Evolutionary conservation across 1,140 invertebrate genomes (phyloP), one percentile per base, ranked within the genome.

Genomic region (Drosophila orosa): DNA sequence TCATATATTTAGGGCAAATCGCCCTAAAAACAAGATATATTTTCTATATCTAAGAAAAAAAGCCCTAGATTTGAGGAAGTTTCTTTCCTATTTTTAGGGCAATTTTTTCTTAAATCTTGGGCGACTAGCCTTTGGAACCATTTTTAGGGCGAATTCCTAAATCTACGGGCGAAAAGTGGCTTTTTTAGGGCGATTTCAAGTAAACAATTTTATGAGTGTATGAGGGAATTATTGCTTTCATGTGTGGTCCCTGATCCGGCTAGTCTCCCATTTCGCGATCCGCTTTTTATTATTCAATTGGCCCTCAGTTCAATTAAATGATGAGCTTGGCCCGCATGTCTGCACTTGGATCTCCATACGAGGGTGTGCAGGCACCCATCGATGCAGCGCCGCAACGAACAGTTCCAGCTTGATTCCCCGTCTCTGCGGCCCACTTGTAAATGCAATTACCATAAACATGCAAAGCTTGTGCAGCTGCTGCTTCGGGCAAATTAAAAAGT

Each of bases 381-480:
- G 60, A 22, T 62, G 39, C 57, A 63, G 42, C 15, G 42, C 15
- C 31, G 39, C 31, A 29, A 12, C 7, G 55, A 31, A 24, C 54
- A n/a, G 15, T 58, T 62, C 25, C 25, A 62, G 59, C 55, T 33
- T 33, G 33, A 29, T 22, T 27, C 22, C 31, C 44, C 45, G 2
- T 22, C 17, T n/a, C 62, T 47, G 58, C 19, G 24, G 48, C 31
- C 66, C 25, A 68, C 60, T 63, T 48, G 63, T 48, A 54, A 60
- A 60, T 56, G 74, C 74, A 75, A 87, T 87, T 85, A 86, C 72
- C 84, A 83, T 86, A 81, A 82, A 83, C 84, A 87, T 75, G 79
- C 65, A 72, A 81, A 75, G 60, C 74, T 73, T 48, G 60, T 60
- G 80, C 72, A 79, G 75, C 75, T 79, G 81, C 61, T 54, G 65